Conservation (phyloP, 2,113 vertebrate species). For the Equus przewalskii region DNA sequence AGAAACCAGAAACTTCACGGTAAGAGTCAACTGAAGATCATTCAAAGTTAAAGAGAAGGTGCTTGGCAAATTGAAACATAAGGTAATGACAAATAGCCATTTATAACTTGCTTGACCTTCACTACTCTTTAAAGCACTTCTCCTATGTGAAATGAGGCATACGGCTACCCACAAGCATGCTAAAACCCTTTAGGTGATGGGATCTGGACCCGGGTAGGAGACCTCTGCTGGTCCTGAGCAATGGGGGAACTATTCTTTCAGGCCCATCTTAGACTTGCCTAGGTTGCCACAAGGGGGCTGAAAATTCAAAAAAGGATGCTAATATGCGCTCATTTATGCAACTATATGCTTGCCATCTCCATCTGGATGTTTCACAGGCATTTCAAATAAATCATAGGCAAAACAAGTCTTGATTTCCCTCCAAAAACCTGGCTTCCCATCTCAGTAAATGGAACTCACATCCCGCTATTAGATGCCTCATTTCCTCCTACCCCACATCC, state of each 20-base stretch:
- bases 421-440: background rate
- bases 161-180: background rate
- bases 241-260: background rate
- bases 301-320: background rate
- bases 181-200: background rate
- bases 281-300: background rate
- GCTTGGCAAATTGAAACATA: background rate
- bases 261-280: background rate
- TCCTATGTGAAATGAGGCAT: background rate
- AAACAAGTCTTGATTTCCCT: background rate
- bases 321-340: background rate
- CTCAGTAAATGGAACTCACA: background rate
- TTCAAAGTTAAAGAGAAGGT: constrained; percentile 43
- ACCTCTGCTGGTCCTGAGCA: background rate
- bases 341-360: background rate
- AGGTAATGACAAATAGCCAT: background rate
- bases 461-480: background rate
- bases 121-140: background rate
- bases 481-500: background rate
- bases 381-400: background rate
- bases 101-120: background rate
- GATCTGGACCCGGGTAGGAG: background rate
- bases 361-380: background rate
- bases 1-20: constrained; percentile 9
- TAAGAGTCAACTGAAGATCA: constrained; percentile 17